phyloP scores from a whole-genome alignment of 2,113 vertebrate genomes.

The Sebastes schlegelii region DNA sequence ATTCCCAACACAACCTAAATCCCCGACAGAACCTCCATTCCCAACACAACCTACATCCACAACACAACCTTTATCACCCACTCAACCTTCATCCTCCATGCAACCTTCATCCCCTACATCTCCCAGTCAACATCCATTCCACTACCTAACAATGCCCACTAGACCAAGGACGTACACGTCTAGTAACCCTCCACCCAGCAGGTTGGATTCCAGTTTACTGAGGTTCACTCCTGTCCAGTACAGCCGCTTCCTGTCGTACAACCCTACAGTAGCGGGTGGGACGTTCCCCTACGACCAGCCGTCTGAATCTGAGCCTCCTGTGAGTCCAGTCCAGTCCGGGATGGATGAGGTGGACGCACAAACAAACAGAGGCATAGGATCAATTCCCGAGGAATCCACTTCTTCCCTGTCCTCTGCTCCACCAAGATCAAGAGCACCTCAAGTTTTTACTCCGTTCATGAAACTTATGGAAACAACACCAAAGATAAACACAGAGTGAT shows the following conservation, averaged over 20 bases:
- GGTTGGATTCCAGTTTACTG: constrained; percentile 81
- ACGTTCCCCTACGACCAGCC: constrained; percentile 9
- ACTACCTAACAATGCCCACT: constrained; percentile 29
- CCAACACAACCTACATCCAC: neutral
- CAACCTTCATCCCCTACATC: constrained; percentile 11
- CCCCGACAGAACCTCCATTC: neutral
- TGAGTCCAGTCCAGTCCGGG: constrained; percentile 32
- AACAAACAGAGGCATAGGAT: constrained; percentile 10
- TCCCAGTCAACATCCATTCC: constrained; percentile 20
- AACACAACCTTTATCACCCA: neutral
- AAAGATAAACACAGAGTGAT: constrained; percentile 74
- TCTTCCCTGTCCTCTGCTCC: constrained; percentile 10
- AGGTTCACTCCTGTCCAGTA: constrained; percentile 81
- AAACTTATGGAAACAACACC: constrained; percentile 89
- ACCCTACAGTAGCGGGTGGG: constrained; percentile 5
- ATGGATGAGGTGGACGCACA: constrained; percentile 54
- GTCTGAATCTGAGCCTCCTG: constrained; percentile 29
- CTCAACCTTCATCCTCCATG: neutral
- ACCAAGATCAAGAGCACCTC: constrained; percentile 57
- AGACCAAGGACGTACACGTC: constrained; percentile 49
- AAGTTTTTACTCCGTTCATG: constrained; percentile 88
- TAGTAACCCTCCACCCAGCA: constrained; percentile 71
- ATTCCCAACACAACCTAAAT: constrained; percentile 2
- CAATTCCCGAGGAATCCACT: constrained; percentile 40
- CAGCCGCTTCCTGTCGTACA: constrained; percentile 72